Percentiles rank a stretch among this genome's conserved stretches.
Conservation (phyloP, 2,797 vertebrate genomes). For the Helostoma temminkii region DNA sequence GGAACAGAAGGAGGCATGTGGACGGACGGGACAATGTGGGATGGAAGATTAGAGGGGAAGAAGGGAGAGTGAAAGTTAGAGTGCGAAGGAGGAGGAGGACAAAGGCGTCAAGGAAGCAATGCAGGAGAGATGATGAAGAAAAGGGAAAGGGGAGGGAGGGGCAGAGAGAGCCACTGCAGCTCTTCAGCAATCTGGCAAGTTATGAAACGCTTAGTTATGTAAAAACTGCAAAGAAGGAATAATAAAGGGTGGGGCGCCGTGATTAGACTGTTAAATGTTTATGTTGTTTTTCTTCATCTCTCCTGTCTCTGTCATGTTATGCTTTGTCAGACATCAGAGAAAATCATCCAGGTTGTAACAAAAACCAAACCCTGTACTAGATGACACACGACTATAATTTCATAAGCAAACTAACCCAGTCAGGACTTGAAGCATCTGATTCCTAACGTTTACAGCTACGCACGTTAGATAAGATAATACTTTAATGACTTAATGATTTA, state of each 20-base stretch:
- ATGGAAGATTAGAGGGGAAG: too few relatives aligned
- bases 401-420: conserved; percentile 3
- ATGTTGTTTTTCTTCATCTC: conserved; percentile 10
- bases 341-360: neutral
- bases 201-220: conserved; percentile 78
- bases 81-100: conserved; percentile 11
- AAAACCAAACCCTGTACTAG: conserved; percentile 26
- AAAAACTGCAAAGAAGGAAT: conserved; percentile 50
- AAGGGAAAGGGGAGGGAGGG: conserved; percentile 12
- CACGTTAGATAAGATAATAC: too few relatives aligned
- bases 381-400: conserved; percentile 21
- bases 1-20: conserved; percentile 18
- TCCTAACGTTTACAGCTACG: conserved; percentile 27
- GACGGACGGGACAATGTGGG: too few relatives aligned
- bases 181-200: conserved; percentile 72
- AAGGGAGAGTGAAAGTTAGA: too few relatives aligned
- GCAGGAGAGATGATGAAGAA: conserved; percentile 24
- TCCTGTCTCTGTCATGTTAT: neutral
- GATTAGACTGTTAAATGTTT: conserved; percentile 46
- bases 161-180: conserved; percentile 37
- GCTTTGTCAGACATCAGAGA: conserved; percentile 1
- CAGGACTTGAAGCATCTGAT: conserved; percentile 3
- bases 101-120: conserved; percentile 34
- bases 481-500: too few relatives aligned
- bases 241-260: conserved; percentile 37